Conservation (phyloP, 2,888 invertebrate genomes). For the Atethmia centrago region DNA sequence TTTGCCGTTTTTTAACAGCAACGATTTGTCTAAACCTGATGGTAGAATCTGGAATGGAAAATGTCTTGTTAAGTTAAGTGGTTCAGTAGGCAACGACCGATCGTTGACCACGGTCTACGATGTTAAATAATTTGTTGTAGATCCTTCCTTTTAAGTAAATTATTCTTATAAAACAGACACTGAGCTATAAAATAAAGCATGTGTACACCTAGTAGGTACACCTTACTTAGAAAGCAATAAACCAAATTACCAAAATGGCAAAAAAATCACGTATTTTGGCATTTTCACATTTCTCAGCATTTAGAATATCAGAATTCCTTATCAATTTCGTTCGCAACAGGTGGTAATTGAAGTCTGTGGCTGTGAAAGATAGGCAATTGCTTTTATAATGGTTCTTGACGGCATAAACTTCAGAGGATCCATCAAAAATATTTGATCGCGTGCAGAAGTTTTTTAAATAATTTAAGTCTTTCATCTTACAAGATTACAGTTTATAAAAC, state of each 20-base stretch:
- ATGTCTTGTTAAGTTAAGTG: slow-evolving; percentile 34
- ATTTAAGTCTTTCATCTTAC: slow-evolving; percentile 15
- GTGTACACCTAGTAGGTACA: not conserved
- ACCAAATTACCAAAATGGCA: not conserved
- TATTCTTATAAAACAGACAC: not conserved
- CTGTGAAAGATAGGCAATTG: slow-evolving; percentile 51
- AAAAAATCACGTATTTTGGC: not conserved
- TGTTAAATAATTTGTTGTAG: not conserved
- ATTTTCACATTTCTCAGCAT: not conserved
- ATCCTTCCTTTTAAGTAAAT: slow-evolving; percentile 6
- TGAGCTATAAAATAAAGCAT: too few relatives aligned
- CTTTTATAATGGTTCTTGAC: slow-evolving; percentile 42
- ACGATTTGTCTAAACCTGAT: slow-evolving; percentile 84
- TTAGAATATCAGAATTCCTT: slow-evolving; percentile 17
- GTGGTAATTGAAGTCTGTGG: slow-evolving; percentile 48
- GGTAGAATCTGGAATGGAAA: slow-evolving; percentile 80
- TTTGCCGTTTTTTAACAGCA: slow-evolving; percentile 86
- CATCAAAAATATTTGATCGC: slow-evolving; percentile 26
- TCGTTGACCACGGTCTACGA: not conserved
- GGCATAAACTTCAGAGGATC: slow-evolving; percentile 29
- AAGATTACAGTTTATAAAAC: not conserved
- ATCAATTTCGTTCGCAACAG: slow-evolving; percentile 45
- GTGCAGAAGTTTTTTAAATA: slow-evolving; percentile 14
- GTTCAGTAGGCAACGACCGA: too few relatives aligned
- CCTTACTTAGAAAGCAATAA: not conserved